Evolutionary conservation across 2,113 vertebrate genomes (phyloP).

Genomic region (Oreamnos americanus): DNA sequence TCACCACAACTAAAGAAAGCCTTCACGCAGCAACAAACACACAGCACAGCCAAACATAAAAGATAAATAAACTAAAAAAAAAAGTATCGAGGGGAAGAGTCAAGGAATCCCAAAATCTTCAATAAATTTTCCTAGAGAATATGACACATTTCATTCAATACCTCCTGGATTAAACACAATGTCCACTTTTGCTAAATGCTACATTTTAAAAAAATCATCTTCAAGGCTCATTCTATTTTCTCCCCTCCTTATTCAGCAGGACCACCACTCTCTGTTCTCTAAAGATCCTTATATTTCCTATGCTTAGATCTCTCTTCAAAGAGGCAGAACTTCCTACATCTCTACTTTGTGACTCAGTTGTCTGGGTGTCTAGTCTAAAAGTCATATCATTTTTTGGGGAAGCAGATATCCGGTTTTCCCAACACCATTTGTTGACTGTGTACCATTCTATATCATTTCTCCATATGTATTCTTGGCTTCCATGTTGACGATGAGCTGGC

Average conservation of each 20-base stretch:
- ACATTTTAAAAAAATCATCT: background rate
- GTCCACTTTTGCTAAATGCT: background rate
- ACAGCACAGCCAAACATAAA: background rate
- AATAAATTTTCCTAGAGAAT: background rate
- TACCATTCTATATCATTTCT: background rate
- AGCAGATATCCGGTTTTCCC: background rate
- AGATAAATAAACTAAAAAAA: background rate
- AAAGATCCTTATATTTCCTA: background rate
- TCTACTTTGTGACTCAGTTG: background rate
- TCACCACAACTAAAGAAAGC: background rate
- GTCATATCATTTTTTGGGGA: background rate
- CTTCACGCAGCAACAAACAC: background rate
- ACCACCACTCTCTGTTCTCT: background rate
- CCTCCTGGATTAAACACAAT: background rate
- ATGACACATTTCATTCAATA: background rate
- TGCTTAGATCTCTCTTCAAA: background rate
- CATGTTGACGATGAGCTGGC: background rate
- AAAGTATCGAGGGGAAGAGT: background rate
- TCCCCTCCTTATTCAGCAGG: background rate
- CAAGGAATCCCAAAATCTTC: background rate
- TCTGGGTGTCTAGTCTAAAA: background rate
- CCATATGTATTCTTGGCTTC: background rate
- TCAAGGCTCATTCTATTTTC: background rate
- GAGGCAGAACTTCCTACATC: background rate
- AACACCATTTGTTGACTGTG: background rate